These are phyloP conservation scores for Caenorhabditis sp. DNA, from an alignment of 2,888 invertebrate genomes.

Conservation along the genomic window DNA sequence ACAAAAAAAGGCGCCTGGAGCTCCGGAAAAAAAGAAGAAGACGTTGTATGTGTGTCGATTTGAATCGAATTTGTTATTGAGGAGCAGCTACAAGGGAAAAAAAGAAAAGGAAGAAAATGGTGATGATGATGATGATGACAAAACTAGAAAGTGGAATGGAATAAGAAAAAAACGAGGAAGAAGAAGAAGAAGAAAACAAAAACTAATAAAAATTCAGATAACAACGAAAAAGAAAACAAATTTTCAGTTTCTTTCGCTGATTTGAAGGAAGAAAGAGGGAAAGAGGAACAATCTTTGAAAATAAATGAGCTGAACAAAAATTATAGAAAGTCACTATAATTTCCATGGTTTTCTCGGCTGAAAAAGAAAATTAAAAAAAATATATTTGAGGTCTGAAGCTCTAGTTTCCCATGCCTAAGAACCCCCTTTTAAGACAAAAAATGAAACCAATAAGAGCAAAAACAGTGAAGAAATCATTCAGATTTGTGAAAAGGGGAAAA, in stretches of 20 bases:
- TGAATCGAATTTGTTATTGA: constrained; percentile 6
- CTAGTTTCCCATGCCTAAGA: too few species aligned
- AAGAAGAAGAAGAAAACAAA: background rate
- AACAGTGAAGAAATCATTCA: background rate
- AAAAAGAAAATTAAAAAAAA: too few species aligned
- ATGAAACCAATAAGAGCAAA: background rate
- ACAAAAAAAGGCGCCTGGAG: constrained; percentile 9
- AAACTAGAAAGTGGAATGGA: background rate
- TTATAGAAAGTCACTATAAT: too few species aligned
- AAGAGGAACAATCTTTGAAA: too few species aligned
- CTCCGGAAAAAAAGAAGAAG: constrained; percentile 12
- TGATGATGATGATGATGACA: background rate
- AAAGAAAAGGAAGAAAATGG: background rate
- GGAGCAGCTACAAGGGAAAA: constrained; percentile 2
- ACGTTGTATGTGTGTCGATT: background rate
- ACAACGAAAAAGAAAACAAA: background rate
- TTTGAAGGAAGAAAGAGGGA: background rate
- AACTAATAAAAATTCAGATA: background rate
- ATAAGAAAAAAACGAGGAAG: background rate
- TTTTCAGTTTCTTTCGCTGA: too few species aligned
- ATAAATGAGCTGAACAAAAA: too few species aligned
- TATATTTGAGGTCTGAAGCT: too few species aligned
- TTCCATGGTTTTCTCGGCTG: too few species aligned
- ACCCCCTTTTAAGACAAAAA: background rate
- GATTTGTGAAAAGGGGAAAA: background rate